These are phyloP conservation scores for Pedetes capensis DNA, from an alignment of 2,113 vertebrate genomes.

Conservation along the genomic window DNA sequence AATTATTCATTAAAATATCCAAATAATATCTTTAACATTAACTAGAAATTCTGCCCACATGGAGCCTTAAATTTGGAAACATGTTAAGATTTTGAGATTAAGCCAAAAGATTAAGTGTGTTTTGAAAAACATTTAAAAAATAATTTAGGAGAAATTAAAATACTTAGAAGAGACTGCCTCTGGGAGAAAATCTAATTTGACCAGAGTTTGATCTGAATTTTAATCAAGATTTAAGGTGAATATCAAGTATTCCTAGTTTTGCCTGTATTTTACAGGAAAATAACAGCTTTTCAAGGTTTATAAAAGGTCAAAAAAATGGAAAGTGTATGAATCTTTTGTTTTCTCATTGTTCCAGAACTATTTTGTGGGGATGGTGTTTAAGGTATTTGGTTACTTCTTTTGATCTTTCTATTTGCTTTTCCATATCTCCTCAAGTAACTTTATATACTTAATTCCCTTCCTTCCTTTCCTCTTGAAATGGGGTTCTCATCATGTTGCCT, in stretches of 20 bases:
- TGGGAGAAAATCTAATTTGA: background rate
- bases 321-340: background rate
- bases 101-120: background rate
- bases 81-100: slow-evolving; percentile 18
- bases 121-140: slow-evolving; percentile 44
- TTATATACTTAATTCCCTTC: background rate
- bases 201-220: background rate
- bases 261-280: slow-evolving; percentile 28
- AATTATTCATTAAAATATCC: background rate
- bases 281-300: background rate
- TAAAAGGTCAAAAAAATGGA: background rate
- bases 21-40: slow-evolving; percentile 13
- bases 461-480: background rate
- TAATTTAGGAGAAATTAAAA: slow-evolving; percentile 7
- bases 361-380: background rate
- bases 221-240: slow-evolving; percentile 8
- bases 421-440: background rate
- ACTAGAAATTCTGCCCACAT: background rate
- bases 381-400: background rate
- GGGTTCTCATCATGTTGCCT: too few relatives aligned
- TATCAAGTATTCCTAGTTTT: background rate
- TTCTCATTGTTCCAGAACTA: background rate
- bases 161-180: background rate
- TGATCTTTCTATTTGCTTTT: background rate
- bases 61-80: slow-evolving; percentile 27